A percentile compares a stretch with the other conserved stretches of the same genome.
phyloP scores from a whole-genome alignment of 1,140 invertebrate species.

The Bombyx mori region DNA sequence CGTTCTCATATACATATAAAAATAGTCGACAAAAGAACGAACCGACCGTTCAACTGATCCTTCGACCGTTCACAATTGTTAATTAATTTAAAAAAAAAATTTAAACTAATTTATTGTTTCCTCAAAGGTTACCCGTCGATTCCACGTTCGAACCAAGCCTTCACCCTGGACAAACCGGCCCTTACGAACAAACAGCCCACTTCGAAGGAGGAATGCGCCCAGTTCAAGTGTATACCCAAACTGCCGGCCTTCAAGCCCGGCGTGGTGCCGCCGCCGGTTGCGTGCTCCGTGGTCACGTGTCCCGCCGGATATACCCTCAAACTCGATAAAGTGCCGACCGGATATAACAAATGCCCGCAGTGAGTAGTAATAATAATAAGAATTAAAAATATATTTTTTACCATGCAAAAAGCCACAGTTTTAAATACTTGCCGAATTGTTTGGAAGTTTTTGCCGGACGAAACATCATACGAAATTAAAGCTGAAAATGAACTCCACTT shows the following conservation, averaged over 20 bases:
- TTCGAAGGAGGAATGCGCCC: conserved; percentile 56
- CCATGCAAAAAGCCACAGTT: too few species aligned
- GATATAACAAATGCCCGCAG: conserved; percentile 59
- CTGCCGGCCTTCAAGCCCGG: conserved; percentile 34
- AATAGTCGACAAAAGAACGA: too few species aligned
- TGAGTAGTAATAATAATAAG: conserved; percentile 30
- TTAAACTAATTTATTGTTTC: neutral
- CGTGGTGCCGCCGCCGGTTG: conserved; percentile 27
- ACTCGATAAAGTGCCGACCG: conserved; percentile 46
- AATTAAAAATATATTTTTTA: too few species aligned
- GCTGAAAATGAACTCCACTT: too few species aligned
- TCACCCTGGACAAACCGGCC: conserved; percentile 39
- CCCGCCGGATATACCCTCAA: conserved; percentile 71
- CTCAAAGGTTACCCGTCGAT: conserved; percentile 30
- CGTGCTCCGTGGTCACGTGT: conserved; percentile 73
- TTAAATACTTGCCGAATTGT: too few species aligned
- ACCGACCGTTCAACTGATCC: too few species aligned
- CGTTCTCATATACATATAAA: too few species aligned
- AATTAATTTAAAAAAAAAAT: too few species aligned
- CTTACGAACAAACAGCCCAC: conserved; percentile 10
- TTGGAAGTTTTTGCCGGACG: too few species aligned
- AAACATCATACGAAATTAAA: too few species aligned
- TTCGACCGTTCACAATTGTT: too few species aligned
- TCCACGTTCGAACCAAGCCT: conserved; percentile 33
- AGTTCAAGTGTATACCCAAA: conserved; percentile 71